phyloP scores from a whole-genome alignment of 37 sponge, comb jelly and placozoan species.

The Ianthella basta region DNA sequence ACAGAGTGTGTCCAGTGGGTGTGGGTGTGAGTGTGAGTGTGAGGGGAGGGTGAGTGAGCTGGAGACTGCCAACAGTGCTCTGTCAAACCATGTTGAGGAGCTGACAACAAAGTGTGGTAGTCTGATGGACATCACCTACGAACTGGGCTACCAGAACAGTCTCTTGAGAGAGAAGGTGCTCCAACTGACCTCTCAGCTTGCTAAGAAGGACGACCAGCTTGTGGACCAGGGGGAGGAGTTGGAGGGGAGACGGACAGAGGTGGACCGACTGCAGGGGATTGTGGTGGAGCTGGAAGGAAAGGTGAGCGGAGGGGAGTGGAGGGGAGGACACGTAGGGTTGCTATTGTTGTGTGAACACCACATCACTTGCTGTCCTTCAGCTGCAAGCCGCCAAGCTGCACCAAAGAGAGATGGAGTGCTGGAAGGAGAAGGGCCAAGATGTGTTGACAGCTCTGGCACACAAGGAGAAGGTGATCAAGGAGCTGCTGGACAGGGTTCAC shows the following conservation, averaged over 20 bases:
- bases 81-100: not conserved
- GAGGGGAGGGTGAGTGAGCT: no score
- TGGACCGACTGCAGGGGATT: no score
- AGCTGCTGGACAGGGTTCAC: not conserved
- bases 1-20: no score
- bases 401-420: not conserved
- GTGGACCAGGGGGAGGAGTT: not conserved
- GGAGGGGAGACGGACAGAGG: not conserved
- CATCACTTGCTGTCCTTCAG: no score
- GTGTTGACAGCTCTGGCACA: not conserved
- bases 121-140: not conserved
- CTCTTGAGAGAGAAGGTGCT: not conserved
- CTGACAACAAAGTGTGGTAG: not conserved
- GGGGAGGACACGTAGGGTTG: no score
- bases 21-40: no score
- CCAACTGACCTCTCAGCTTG: not conserved
- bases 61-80: not conserved
- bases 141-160: not conserved
- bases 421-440: not conserved
- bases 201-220: slow-evolving; percentile 6
- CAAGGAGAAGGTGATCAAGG: not conserved
- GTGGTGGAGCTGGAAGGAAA: no score
- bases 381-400: no score
- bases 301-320: no score
- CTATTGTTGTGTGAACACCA: no score